Base-by-base conservation (phyloP, 2,113 vertebrate species). In the Maccullochella peelii region DNA sequence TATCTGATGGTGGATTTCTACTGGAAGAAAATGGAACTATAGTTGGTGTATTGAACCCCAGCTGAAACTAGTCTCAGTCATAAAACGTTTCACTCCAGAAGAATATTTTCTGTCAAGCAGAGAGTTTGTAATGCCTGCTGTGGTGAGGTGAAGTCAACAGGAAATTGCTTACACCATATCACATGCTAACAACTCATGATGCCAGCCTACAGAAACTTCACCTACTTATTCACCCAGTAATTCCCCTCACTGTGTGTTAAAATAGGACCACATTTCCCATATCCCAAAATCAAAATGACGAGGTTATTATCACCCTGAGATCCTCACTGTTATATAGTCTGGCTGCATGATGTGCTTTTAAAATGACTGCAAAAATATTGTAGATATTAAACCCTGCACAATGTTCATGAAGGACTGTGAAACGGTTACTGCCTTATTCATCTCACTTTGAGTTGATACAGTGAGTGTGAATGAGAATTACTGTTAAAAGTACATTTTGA, bases 391-490 rank as follows among this genome's bases (percentile, higher is more conserved):
- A 20, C 8, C 9, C 16, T 40, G 44, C 44, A n/a, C 49, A 20
- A 8, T 10, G 50, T 52, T 21, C 50, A 52, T 20, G 21, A 21
- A 3, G 23, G n/a, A 36, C 8, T 49, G 25, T 62, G 12, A 81
- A 75, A 63, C 23, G 0, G 54, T 44, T 57, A 49, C 21, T 47
- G 73, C 73, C 52, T 77, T 58, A 76, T 20, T 70, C 47, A 30
- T 74, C 21, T 10, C 2, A 1, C 38, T 57, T 2, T 23, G 33
- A 61, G 23, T 33, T 11, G 21, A 23, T 40, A n/a, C 27, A 14
- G 12, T 50, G 20, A 54, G 38, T n/a, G 10, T 69, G 25, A 52
- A n/a, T 52, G 44, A 76, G 9, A 55, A n/a, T 25, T 5, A 4
- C 67, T 42, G 23, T 49, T 10, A 3, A 14, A 42, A 42, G 4